These are phyloP conservation scores for Momotus momota DNA, from an alignment of 2,797 vertebrate genomes.

Conservation along the genomic window DNA sequence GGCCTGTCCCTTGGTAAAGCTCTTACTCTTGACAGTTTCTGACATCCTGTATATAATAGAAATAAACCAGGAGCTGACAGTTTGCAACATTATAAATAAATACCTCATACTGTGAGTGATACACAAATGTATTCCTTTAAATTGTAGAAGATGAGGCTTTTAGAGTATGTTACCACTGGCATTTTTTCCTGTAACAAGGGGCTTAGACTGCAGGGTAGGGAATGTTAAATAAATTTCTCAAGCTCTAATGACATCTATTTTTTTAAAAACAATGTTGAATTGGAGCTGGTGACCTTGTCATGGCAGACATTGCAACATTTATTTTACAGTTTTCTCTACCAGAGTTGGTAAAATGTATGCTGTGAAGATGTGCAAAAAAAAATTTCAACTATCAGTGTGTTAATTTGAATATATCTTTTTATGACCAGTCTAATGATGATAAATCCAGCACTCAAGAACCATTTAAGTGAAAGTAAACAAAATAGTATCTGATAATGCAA, in stretches of 20 bases:
- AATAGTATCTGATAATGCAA: not conserved
- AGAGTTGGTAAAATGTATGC: not conserved
- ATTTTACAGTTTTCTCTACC: not conserved
- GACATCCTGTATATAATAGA: not conserved
- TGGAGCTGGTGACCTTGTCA: conserved; percentile 37
- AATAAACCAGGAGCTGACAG: conserved; percentile 34
- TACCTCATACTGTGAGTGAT: conserved; percentile 36
- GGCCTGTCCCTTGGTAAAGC: not conserved
- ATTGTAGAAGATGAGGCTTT: conserved; percentile 58
- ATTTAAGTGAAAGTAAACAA: not conserved
- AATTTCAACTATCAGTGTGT: not conserved
- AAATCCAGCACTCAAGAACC: not conserved
- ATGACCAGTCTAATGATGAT: not conserved
- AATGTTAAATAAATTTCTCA: conserved; percentile 50
- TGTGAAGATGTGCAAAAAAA: not conserved
- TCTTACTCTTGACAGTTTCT: conserved; percentile 34
- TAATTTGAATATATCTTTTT: not conserved
- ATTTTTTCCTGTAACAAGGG: conserved; percentile 32
- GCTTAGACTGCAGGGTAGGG: not conserved
- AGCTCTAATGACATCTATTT: conserved; percentile 20
- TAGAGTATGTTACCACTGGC: conserved; percentile 22
- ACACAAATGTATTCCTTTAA: conserved; percentile 57
- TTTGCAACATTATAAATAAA: conserved; percentile 62
- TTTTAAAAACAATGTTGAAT: not conserved
- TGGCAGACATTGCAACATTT: not conserved